Evolutionary conservation across 2,113 vertebrate species (phyloP).

Genomic region (Saimiri boliviensis): DNA sequence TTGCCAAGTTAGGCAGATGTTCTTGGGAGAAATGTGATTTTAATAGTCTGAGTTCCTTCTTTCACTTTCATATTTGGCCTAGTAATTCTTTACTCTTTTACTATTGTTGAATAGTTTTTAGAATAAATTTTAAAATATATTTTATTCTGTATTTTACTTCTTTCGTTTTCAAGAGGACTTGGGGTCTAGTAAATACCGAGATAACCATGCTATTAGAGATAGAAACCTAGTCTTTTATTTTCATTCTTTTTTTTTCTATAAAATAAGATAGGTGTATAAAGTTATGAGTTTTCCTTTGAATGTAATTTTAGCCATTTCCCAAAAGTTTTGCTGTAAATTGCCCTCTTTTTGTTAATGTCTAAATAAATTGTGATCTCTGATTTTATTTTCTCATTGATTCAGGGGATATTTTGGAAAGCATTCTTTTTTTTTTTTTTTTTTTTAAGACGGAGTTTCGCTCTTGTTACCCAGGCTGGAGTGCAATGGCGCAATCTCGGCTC

Average conservation of each 20-base stretch:
- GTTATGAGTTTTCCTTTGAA: conserved; percentile 15
- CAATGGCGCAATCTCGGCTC: no score
- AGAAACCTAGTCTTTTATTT: background rate
- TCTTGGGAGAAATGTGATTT: background rate
- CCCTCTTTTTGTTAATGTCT: conserved; percentile 31
- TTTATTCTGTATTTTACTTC: background rate
- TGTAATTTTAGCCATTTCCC: background rate
- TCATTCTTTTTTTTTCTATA: conserved; percentile 31
- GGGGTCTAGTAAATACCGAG: background rate
- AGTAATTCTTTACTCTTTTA: background rate
- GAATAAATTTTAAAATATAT: background rate
- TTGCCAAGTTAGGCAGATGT: background rate
- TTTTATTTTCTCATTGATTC: conserved; percentile 43
- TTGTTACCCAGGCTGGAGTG: no score
- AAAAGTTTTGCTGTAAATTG: conserved; percentile 9
- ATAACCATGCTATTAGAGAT: background rate
- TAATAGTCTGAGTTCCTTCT: background rate
- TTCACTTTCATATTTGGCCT: conserved; percentile 9
- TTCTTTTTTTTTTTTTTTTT: no score
- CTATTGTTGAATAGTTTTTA: background rate
- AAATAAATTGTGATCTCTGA: conserved; percentile 25
- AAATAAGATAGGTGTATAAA: background rate
- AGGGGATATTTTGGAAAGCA: conserved; percentile 32
- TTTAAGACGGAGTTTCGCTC: no score
- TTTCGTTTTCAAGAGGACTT: background rate